Evolutionary conservation across 2,113 vertebrate species (phyloP).

Genomic region (Rhinoderma darwinii): DNA sequence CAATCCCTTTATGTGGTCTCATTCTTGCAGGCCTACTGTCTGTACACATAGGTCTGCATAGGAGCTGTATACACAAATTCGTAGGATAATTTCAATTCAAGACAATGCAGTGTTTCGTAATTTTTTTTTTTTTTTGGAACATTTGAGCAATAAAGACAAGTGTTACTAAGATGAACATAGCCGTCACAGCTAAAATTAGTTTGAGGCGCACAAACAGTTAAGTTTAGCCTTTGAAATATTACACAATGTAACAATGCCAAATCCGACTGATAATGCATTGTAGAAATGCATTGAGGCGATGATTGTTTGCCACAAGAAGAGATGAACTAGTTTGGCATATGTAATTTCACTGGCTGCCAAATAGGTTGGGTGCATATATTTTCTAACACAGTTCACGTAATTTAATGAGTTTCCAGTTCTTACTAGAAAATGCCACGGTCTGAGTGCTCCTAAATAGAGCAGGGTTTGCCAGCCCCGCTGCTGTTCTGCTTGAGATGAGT

Average conservation of each 20-base stretch:
- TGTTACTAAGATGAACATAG: background rate
- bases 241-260: constrained; percentile 27
- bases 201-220: background rate
- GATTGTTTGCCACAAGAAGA: constrained; percentile 29
- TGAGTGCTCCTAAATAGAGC: background rate
- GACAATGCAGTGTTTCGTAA: no score
- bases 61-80: no score
- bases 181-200: background rate
- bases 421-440: constrained; percentile 30
- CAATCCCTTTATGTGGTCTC: no score
- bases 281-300: constrained; percentile 36
- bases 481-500: background rate
- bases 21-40: no score
- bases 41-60: no score
- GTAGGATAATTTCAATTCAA: no score
- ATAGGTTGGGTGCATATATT: constrained; percentile 37
- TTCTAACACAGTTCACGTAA: constrained; percentile 40
- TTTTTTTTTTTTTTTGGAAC: no score
- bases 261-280: constrained; percentile 33
- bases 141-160: no score
- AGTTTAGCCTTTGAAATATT: background rate
- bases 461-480: constrained; percentile 2
- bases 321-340: constrained; percentile 39
- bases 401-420: constrained; percentile 52
- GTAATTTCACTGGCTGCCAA: constrained; percentile 43